phyloP scores from a whole-genome alignment of 2,888 invertebrate genomes.

The Phorcus lineatus region DNA sequence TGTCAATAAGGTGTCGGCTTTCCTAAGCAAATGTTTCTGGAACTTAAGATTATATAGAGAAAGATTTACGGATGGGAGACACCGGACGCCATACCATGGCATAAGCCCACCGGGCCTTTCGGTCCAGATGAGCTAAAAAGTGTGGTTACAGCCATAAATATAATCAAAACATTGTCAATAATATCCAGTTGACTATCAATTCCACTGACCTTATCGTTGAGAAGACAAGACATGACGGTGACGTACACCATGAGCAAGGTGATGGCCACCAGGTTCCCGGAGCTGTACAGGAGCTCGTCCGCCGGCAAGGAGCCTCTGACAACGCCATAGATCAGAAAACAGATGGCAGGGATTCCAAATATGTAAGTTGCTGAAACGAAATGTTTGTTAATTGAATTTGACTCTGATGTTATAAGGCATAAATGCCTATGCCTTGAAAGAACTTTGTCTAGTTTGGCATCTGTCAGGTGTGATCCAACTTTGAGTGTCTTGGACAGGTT shows the following conservation, averaged over 20 bases:
- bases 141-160: no score
- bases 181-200: no score
- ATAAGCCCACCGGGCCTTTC: no score
- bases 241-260: background rate
- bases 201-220: background rate
- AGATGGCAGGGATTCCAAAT: background rate
- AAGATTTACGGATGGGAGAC: no score
- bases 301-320: background rate
- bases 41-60: no score
- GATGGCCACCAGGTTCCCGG: background rate
- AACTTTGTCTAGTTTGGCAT: background rate
- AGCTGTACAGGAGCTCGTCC: background rate
- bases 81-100: no score
- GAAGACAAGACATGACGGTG: background rate
- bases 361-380: background rate
- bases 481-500: background rate
- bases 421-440: background rate
- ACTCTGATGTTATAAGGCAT: background rate
- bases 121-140: no score
- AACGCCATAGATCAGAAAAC: background rate
- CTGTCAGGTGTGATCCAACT: background rate
- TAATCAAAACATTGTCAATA: no score
- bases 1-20: no score
- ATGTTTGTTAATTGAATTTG: background rate
- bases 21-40: no score